These are phyloP conservation scores for Erethizon dorsatum DNA, from an alignment of 2,797 vertebrate species.

Conservation along the genomic window DNA sequence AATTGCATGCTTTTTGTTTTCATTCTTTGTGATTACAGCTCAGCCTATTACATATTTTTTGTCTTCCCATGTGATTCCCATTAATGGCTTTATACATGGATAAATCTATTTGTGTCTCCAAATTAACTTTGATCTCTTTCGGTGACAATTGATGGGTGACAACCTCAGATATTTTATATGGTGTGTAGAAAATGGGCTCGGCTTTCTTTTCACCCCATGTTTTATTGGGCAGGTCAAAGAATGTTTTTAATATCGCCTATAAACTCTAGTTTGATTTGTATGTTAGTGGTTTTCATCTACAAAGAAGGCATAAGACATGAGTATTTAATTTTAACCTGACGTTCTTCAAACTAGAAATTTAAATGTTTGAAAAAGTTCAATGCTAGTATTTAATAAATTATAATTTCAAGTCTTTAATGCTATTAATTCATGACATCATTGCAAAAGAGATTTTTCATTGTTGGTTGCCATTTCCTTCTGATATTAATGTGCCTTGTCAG, in stretches of 20 bases:
- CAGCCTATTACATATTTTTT: background rate
- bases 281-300: background rate
- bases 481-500: background rate
- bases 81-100: conserved; percentile 81
- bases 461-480: background rate
- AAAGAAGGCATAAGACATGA: background rate
- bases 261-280: conserved; percentile 67
- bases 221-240: conserved; percentile 74
- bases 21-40: conserved; percentile 63
- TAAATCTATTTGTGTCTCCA: conserved; percentile 84
- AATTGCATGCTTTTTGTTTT: background rate
- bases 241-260: background rate
- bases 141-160: conserved; percentile 81
- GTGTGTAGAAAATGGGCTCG: conserved; percentile 72
- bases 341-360: background rate
- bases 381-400: conserved; percentile 42
- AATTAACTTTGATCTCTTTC: conserved; percentile 85
- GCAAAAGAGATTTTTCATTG: background rate
- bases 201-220: conserved; percentile 81
- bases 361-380: conserved; percentile 28
- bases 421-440: background rate
- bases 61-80: conserved; percentile 72
- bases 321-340: background rate
- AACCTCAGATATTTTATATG: conserved; percentile 74
- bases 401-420: background rate